Evolutionary conservation across 92 coral and sea anemone genomes (phyloP).

Genomic region (Chrysogorgia sp.): DNA sequence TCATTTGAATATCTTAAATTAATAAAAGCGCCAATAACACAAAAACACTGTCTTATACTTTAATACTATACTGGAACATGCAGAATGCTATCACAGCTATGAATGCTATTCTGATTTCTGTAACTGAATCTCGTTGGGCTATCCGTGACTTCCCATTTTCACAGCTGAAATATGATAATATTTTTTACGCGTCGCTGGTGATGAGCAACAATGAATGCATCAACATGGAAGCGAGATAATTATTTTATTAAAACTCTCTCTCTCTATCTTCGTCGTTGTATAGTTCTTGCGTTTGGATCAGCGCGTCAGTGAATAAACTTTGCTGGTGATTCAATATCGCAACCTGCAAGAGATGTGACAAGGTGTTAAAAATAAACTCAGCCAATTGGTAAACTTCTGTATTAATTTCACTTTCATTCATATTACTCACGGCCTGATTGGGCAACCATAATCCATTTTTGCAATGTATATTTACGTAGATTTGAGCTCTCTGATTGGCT

Average conservation of each 20-base stretch:
- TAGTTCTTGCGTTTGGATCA: no score
- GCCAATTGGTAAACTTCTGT: slow-evolving; percentile 3
- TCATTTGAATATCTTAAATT: slow-evolving; percentile 3
- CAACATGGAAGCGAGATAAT: slow-evolving; percentile 2
- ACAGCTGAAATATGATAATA: background rate
- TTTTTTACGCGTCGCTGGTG: slow-evolving; percentile 42
- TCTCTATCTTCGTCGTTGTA: no score
- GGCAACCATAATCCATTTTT: slow-evolving; percentile 20
- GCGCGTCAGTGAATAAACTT: background rate
- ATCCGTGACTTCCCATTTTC: no score
- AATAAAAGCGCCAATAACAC: no score
- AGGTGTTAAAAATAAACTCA: slow-evolving; percentile 37
- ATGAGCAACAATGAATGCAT: slow-evolving; percentile 24
- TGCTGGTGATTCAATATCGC: background rate
- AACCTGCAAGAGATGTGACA: slow-evolving; percentile 27
- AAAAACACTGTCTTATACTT: no score
- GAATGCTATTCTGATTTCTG: no score
- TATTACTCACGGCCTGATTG: slow-evolving; percentile 23
- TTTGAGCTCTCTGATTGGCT: slow-evolving; percentile 32
- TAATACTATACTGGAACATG: no score
- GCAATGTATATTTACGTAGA: slow-evolving; percentile 32
- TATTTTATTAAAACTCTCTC: no score
- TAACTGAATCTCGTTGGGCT: no score
- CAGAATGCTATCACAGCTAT: no score
- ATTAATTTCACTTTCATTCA: background rate